Percentiles rank a stretch among this genome's conserved stretches.
These are phyloP conservation scores for Nyctibius grandis DNA, from an alignment of 2,797 vertebrate species.

Conservation along the genomic window DNA sequence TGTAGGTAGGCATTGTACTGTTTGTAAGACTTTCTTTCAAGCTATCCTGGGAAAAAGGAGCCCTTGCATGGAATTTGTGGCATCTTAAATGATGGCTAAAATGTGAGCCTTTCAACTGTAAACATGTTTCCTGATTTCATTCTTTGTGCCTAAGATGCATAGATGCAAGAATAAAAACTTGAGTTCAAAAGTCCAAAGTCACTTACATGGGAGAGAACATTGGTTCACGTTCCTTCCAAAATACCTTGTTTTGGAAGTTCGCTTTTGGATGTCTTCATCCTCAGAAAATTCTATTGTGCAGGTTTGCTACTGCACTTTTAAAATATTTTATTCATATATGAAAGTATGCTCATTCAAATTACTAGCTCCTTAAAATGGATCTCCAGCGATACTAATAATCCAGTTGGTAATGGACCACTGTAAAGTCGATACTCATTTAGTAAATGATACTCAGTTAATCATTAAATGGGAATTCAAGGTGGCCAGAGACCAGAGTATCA, in stretches of 20 bases:
- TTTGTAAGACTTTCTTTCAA: neutral
- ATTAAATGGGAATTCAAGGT: conserved; percentile 10
- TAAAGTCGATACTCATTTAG: neutral
- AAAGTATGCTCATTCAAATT: neutral
- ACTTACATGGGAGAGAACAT: neutral
- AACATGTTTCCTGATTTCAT: conserved; percentile 3
- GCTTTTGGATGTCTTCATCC: neutral
- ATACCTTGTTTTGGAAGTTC: neutral
- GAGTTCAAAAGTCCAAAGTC: neutral
- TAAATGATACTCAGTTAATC: neutral
- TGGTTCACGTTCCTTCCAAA: neutral
- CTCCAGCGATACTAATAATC: neutral
- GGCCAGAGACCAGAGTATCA: neutral
- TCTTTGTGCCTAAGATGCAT: neutral
- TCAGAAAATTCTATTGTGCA: neutral
- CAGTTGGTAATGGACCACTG: neutral
- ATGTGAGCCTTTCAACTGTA: neutral
- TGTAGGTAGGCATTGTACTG: neutral
- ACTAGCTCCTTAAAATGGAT: neutral
- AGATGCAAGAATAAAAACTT: neutral
- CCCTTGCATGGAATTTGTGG: neutral
- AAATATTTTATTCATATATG: neutral
- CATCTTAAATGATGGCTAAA: neutral
- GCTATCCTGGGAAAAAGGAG: neutral
- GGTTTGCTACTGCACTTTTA: neutral